Base-by-base conservation (phyloP, 1,140 invertebrate species). In the Harpegnathos saltator region DNA sequence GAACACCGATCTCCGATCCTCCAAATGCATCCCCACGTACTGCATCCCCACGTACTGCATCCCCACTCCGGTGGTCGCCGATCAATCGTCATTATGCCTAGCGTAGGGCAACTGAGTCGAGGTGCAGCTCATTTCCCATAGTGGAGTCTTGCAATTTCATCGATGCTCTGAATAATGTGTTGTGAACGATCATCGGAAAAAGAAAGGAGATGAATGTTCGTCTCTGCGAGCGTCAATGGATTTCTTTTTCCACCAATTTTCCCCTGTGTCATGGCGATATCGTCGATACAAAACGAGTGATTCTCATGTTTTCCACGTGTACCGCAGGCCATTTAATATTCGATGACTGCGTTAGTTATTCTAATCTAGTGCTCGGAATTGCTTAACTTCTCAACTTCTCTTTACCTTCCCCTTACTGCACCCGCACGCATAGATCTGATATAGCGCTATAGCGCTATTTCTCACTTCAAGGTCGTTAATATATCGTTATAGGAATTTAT, bases 81-180 rank as follows among this genome's bases (percentile, higher is more conserved):
- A 78, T 78, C 63, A 58, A 62, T 78, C 50, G 17, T 33, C 38
- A 78, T 69, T 78, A 78, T 54, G 19, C 12, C 1, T 74, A 1
- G 12, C n/a, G 1, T 14, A 54, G 3, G 33, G 3, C 11, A 44
- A 44, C 38, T 7, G 38, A 7, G 3, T 50, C 14, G 24, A 50
- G 17, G 48, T 12, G n/a, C 1, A 50, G 4, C 24, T 65, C 19
- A 65, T 65, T 38, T 56, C 33, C 22, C 26, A 1, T n/a, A 29
- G 15, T 5, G 24, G 22, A n/a, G 38, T 38, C 2, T 14, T 24
- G n/a, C 38, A 65, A 75, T 75, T 52, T 7, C 14, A 33, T 52
- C 17, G 19, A 17, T 15, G 44, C 14, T 14, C 12, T 38, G 4
- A 44, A 63, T 52, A 63, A 50, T 14, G 1, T 50, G 1, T 62